These are phyloP conservation scores for Plebejus anna DNA, from an alignment of 2,888 invertebrate species.

Conservation along the genomic window DNA sequence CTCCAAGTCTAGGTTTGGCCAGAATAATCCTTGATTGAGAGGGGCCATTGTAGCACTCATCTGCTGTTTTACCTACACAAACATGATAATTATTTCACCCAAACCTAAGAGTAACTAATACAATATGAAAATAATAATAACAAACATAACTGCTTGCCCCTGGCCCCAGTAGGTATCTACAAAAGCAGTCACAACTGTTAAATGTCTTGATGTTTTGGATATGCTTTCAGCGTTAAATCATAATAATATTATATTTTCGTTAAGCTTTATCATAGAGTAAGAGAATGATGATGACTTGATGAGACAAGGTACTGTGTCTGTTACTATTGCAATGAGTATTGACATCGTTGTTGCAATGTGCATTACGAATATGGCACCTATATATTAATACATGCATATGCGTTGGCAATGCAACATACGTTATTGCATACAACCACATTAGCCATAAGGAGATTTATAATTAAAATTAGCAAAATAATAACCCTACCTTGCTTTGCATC, in stretches of 20 bases:
- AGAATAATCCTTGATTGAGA: constrained; percentile 64
- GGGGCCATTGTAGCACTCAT: constrained; percentile 66
- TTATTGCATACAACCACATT: background rate
- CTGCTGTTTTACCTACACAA: constrained; percentile 59
- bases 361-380: background rate
- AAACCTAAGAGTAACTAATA: background rate
- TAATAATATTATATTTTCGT: background rate
- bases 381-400: background rate
- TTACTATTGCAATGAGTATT: background rate
- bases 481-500: constrained; percentile 74
- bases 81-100: constrained; percentile 11
- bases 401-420: background rate
- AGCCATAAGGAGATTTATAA: background rate
- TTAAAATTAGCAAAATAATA: constrained; percentile 40
- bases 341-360: background rate
- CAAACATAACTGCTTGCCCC: no score
- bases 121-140: background rate
- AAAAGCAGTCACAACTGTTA: no score
- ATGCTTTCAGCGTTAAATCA: background rate
- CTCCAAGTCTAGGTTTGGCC: constrained; percentile 70
- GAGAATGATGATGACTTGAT: constrained; percentile 5
- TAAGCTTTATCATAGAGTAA: constrained; percentile 9
- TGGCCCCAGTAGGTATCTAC: no score
- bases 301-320: constrained; percentile 2
- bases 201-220: background rate